Base-by-base conservation (phyloP, 92 coral and sea anemone species). In the Plumapathes pennacea region DNA sequence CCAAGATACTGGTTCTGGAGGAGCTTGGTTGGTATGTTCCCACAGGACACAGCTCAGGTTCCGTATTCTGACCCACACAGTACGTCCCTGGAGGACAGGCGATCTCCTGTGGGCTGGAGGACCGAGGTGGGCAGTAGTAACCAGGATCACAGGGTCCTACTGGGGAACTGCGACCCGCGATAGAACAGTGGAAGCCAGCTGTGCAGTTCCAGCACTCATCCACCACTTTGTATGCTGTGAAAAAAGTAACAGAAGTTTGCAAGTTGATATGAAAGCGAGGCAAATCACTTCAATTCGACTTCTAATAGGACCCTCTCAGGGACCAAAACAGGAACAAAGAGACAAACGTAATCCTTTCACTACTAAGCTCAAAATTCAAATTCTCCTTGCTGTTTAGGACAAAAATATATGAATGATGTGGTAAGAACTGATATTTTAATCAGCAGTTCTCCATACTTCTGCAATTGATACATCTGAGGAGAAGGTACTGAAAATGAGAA, bases 151-250 rank as follows among this genome's bases (percentile, higher is more conserved):
- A 91, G 39, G 69, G 83, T 30, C 96, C 97, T 32, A 67, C 77
- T 3, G 97, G 90, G 1, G 69, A 40, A 67, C 64, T 58, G 3
- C 59, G 57, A 1, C 97, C 97, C 22, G 92, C 67, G 42, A 53
- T 25, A 17, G 97, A 88, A 41, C 97, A 91, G 54, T 88, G 88
- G 22, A 39, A 82, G 18, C 97, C 97, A 44, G 97, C 92, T 36
- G 96, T 89, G 41, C 97, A 91, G 78, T 82, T 69, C 89, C 85
- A 74, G 64, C 97, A 91, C 44, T 91, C 96, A 52, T 75, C 84
- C 25, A 67, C 86, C n/a, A 62, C 62, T 50, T 88, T 91, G 69
- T 83, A 84, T 5, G 89, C 97, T 91, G 28, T 49, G 43, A 27
- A 33, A 32, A 3, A 14, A 14, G 42, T 21, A 33, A 64, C 24